Conservation (phyloP, 2,113 vertebrate species). For the Boulengeromyrus knoepffleri region DNA sequence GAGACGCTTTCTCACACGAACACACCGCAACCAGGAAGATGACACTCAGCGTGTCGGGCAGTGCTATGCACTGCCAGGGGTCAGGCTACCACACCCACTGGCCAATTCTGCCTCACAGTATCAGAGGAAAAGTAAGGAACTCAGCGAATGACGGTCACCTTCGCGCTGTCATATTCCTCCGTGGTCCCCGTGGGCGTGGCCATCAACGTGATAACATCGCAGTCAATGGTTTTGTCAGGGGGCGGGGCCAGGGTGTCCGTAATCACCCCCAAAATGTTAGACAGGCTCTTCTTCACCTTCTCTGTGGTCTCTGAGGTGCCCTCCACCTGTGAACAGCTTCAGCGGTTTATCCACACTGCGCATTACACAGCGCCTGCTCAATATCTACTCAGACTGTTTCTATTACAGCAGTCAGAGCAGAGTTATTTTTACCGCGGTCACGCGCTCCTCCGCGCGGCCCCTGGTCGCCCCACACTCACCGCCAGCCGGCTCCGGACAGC, state of each 20-base stretch:
- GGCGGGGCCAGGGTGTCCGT: slow-evolving; percentile 93
- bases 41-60: neutral
- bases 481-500: slow-evolving; percentile 89
- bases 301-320: slow-evolving; percentile 83
- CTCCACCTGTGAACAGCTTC: slow-evolving; percentile 62
- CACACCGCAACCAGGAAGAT: neutral
- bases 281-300: slow-evolving; percentile 87
- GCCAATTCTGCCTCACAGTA: neutral
- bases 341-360: neutral
- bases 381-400: neutral
- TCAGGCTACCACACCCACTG: neutral
- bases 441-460: neutral
- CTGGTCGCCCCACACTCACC: slow-evolving; percentile 59
- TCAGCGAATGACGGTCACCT: slow-evolving; percentile 58
- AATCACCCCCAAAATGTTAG: slow-evolving; percentile 91
- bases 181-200: slow-evolving; percentile 89
- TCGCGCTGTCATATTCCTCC: slow-evolving; percentile 86
- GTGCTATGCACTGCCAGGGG: neutral
- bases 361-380: neutral
- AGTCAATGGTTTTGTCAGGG: slow-evolving; percentile 93
- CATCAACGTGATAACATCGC: slow-evolving; percentile 92
- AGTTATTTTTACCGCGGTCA: neutral
- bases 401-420: neutral
- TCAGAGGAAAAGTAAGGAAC: neutral
- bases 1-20: neutral